Conservation (phyloP, 2,888 invertebrate species). For the Cosmia pyralina region DNA sequence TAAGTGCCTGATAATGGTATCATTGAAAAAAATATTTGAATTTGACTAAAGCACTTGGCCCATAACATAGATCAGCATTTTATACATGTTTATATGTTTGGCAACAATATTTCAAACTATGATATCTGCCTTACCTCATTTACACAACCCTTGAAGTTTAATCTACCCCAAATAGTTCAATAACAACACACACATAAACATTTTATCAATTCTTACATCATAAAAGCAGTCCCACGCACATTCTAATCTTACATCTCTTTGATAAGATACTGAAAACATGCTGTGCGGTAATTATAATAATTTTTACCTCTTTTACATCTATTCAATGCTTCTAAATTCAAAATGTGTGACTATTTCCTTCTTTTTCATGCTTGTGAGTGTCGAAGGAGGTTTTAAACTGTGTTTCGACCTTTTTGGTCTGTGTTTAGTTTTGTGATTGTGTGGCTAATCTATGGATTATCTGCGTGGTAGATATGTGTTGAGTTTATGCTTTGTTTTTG, state of each 20-base stretch:
- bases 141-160: neutral
- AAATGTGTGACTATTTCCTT: constrained; percentile 84
- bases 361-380: constrained; percentile 64
- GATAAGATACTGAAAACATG: constrained; percentile 60
- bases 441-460: constrained; percentile 49
- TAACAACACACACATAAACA: constrained; percentile 4
- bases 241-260: constrained; percentile 21
- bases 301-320: neutral
- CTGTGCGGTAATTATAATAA: constrained; percentile 47
- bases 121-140: neutral
- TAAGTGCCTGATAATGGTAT: neutral
- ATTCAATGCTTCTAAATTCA: constrained; percentile 40
- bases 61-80: neutral
- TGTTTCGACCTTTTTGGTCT: constrained; percentile 25
- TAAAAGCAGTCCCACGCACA: constrained; percentile 10
- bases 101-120: neutral
- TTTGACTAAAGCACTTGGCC: neutral
- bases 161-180: constrained; percentile 14
- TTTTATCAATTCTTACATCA: constrained; percentile 49
- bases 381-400: neutral
- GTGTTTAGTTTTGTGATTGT: constrained; percentile 65
- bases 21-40: neutral
- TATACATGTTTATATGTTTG: neutral
- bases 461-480: constrained; percentile 19
- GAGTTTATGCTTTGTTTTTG: constrained; percentile 23